Conservation (phyloP, 2,113 vertebrate genomes). For the Phaetusa simplex region DNA sequence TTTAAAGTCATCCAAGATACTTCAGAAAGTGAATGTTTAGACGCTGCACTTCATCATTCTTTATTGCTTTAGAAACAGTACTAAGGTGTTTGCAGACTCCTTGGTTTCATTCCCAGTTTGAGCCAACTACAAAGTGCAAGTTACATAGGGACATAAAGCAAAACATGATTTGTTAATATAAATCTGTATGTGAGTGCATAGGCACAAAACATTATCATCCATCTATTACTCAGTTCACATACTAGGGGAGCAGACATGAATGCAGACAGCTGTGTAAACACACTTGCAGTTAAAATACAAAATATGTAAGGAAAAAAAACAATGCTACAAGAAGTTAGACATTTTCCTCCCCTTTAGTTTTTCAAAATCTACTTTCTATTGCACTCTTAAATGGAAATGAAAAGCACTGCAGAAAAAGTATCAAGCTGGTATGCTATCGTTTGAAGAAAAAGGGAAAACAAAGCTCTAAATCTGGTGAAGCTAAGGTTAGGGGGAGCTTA, state of each 20-base stretch:
- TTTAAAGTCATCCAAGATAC: not conserved
- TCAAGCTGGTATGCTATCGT: not conserved
- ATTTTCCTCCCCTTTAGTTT: not conserved
- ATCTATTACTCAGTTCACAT: not conserved
- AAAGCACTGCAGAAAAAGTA: not conserved
- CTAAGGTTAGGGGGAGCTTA: not conserved
- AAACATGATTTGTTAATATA: not conserved
- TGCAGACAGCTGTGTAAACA: not conserved
- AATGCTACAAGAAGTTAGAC: not conserved
- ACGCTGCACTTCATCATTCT: not conserved
- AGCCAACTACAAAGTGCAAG: constrained; percentile 1
- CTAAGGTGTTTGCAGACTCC: not conserved
- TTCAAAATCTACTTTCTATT: not conserved
- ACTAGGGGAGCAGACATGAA: not conserved
- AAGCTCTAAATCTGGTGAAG: not conserved
- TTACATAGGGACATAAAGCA: not conserved
- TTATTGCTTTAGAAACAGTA: constrained; percentile 6
- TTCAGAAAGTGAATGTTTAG: not conserved
- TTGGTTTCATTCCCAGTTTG: not conserved
- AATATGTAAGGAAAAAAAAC: not conserved
- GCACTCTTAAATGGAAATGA: not conserved
- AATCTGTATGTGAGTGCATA: not conserved
- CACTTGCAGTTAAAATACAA: not conserved
- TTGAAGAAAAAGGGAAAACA: not conserved
- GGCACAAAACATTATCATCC: not conserved